Percentiles rank a stretch among this genome's conserved stretches.
These are phyloP conservation scores for Thunnus thynnus DNA, from an alignment of 2,113 vertebrate species.

Conservation along the genomic window DNA sequence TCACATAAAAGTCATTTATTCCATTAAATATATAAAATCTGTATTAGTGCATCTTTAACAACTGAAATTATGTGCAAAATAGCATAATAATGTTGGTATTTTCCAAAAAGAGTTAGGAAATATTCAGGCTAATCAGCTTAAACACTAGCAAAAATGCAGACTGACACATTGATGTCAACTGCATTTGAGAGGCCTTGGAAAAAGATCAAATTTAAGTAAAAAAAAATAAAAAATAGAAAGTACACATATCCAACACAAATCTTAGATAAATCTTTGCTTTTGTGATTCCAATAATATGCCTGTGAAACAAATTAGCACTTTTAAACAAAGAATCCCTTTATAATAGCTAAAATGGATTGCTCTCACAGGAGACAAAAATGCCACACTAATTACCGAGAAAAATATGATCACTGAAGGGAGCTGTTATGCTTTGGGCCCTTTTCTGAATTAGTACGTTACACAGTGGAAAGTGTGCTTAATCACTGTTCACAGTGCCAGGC, in stretches of 20 bases:
- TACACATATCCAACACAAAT: neutral
- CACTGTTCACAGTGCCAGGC: slow-evolving; percentile 68
- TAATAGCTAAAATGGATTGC: slow-evolving; percentile 52
- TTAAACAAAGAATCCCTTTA: slow-evolving; percentile 51
- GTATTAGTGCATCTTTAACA: too few relatives aligned
- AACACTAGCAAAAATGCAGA: neutral
- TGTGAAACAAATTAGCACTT: slow-evolving; percentile 42
- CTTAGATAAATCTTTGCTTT: slow-evolving; percentile 29
- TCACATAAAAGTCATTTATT: neutral
- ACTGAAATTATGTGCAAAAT: too few relatives aligned
- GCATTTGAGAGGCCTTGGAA: neutral
- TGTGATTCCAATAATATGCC: slow-evolving; percentile 1
- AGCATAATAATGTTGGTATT: too few relatives aligned
- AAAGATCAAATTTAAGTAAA: neutral
- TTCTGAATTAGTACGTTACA: slow-evolving; percentile 67
- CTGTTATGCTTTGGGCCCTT: slow-evolving; percentile 72
- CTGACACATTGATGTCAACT: neutral
- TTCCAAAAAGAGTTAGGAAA: accelerated
- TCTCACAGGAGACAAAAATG: slow-evolving; percentile 69
- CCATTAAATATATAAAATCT: too few relatives aligned
- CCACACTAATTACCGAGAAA: slow-evolving; percentile 72
- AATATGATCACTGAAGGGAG: slow-evolving; percentile 73
- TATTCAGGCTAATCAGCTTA: neutral
- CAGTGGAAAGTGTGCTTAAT: slow-evolving; percentile 69
- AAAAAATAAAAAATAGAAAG: neutral